These are phyloP conservation scores for Ormyrus nitidulus DNA, from an alignment of 2,888 invertebrate species.

Conservation along the genomic window DNA sequence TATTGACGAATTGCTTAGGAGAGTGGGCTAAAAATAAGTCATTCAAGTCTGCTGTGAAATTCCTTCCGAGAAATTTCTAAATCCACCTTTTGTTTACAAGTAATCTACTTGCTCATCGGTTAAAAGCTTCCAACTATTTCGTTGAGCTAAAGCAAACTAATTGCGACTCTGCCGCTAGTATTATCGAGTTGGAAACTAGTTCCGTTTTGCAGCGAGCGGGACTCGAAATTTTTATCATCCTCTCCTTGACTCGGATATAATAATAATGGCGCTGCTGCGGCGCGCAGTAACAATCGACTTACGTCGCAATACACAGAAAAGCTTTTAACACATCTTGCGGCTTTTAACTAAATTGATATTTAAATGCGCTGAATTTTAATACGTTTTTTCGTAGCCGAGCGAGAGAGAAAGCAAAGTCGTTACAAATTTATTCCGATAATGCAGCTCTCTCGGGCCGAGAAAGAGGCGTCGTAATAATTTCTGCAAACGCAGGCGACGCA, in stretches of 20 bases:
- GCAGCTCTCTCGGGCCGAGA: neutral
- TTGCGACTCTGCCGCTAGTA: too few species aligned
- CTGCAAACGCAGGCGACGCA: neutral
- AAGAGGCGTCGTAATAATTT: neutral
- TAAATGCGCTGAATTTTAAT: conserved; percentile 38
- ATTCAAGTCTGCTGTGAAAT: too few species aligned
- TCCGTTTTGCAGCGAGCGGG: neutral
- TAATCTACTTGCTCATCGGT: too few species aligned
- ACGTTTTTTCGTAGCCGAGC: neutral
- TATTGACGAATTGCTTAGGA: too few species aligned
- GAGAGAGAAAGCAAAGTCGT: conserved; percentile 1
- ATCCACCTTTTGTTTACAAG: too few species aligned
- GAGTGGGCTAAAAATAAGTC: too few species aligned
- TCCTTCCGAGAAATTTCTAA: too few species aligned
- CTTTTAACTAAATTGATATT: conserved; percentile 53
- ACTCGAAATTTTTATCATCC: conserved; percentile 17
- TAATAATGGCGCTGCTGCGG: neutral
- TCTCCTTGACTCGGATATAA: too few species aligned
- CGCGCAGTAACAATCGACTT: conserved; percentile 41
- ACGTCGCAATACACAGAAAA: conserved; percentile 45
- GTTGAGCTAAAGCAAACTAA: too few species aligned
- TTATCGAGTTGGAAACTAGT: neutral
- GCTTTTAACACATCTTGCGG: conserved; percentile 46
- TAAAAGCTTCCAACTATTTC: too few species aligned
- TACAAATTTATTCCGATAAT: too few species aligned